phyloP scores from a whole-genome alignment of 2,888 invertebrate species.

The Frankliniella intonsa region DNA sequence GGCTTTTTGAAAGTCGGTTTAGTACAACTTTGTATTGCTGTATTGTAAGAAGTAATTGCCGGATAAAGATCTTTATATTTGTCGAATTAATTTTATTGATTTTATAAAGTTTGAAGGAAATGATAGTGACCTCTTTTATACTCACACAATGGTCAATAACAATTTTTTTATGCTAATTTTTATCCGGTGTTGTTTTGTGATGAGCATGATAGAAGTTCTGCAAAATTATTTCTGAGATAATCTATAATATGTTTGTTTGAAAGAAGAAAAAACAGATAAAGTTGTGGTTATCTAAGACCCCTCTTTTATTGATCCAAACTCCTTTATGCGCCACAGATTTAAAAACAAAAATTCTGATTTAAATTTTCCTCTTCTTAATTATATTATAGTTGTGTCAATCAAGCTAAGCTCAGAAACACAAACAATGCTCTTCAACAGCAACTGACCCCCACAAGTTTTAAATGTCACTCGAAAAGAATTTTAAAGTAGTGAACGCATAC shows the following conservation, averaged over 20 bases:
- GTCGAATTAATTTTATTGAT: neutral
- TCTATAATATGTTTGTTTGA: neutral
- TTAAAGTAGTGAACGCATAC: too few relatives aligned
- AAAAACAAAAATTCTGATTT: too few relatives aligned
- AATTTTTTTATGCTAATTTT: constrained; percentile 9
- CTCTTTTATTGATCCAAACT: neutral
- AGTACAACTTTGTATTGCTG: constrained; percentile 14
- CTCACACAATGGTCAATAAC: neutral
- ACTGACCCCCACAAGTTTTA: too few relatives aligned
- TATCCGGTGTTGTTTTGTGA: constrained; percentile 25
- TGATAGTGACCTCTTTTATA: neutral
- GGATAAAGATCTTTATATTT: constrained; percentile 15
- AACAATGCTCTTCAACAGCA: too few relatives aligned
- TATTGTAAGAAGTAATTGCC: neutral
- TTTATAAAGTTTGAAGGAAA: neutral
- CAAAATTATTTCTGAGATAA: neutral
- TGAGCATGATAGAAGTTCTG: constrained; percentile 6
- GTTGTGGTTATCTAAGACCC: neutral
- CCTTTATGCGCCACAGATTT: neutral
- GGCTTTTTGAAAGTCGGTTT: neutral
- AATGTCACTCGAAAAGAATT: too few relatives aligned
- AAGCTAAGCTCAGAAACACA: too few relatives aligned
- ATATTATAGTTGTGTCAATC: too few relatives aligned
- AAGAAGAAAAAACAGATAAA: constrained; percentile 1
- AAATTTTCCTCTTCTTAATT: too few relatives aligned